A percentile compares a stretch with the other conserved stretches of the same genome.
Conservation (phyloP, 2,888 invertebrate species). For the Microplitis manilae region DNA sequence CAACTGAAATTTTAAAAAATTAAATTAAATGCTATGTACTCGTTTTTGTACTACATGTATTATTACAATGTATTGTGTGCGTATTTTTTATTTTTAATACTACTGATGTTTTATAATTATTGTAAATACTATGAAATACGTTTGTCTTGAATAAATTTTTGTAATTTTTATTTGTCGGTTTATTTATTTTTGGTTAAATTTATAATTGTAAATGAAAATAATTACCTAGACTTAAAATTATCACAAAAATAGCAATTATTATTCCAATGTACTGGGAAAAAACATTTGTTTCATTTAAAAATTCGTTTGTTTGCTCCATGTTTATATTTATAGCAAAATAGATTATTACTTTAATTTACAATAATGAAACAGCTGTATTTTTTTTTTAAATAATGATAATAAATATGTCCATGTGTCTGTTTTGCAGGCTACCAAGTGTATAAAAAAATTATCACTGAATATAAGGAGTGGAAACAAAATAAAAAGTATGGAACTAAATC, state of each 20-base stretch:
- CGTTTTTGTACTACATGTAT: constrained; percentile 60
- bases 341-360: background rate
- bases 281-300: background rate
- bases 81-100: constrained; percentile 53
- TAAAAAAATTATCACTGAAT: too few species aligned
- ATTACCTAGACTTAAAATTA: background rate
- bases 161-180: background rate
- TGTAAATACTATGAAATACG: constrained; percentile 57
- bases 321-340: background rate
- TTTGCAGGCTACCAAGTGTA: too few species aligned
- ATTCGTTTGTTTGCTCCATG: background rate
- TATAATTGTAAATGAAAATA: background rate
- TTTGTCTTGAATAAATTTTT: constrained; percentile 36
- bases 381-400: background rate
- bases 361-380: background rate
- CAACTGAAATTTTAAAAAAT: background rate
- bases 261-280: background rate
- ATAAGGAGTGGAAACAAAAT: too few species aligned
- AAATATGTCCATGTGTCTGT: too few species aligned
- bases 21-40: constrained; percentile 53
- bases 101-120: constrained; percentile 57
- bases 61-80: constrained; percentile 59
- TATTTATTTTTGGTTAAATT: too few species aligned
- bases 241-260: background rate
- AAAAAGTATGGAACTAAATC: too few species aligned